Evolutionary conservation across 2,888 invertebrate species (phyloP), one percentile per base, ranked within the genome.

Genomic region (Leucania comma): DNA sequence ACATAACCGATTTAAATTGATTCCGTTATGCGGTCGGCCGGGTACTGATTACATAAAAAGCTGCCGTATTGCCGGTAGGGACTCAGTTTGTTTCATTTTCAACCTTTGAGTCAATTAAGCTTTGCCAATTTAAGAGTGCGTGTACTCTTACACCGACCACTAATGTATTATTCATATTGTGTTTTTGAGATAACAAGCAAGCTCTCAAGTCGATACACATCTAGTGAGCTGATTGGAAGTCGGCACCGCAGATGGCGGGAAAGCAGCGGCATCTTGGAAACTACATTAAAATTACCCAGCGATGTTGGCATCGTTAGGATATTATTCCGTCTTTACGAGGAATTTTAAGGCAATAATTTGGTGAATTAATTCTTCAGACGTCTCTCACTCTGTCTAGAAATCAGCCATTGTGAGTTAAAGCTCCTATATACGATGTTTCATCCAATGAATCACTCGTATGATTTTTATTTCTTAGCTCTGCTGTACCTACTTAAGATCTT

Each of bases 101-200:
- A 94, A 92, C 92, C 93, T 94, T 92, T 91, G 92, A 95, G 94
- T 94, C 95, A 95, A 96, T 96, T 96, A 96, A 95, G 93, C 93
- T 91, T 93, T 87, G 93, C 94, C 95, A 93, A 94, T 95, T 95
- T 94, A 94, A 95, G 94, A 92, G 92, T 91, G 89, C 90, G 84
- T 90, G 91, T 91, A 90, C 90, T 87, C 91, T 85, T 84, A 84
- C 90, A 92, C 90, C 91, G 92, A 85, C 89, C 89, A 90, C 94
- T 94, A 90, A 95, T 96, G 96, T 94, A 94, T 96, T 95, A 96
- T 96, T 96, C 95, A 96, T 96, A 95, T 93, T 93, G 93, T 93
- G 94, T 93, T 94, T 95, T 95, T 95, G 94, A 95, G 95, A 95
- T 96, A 95, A 96, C 96, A 95, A 96, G 95, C 93, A 90, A 90